Conservation (phyloP, 2,888 invertebrate species). For the Tridacna crocea region DNA sequence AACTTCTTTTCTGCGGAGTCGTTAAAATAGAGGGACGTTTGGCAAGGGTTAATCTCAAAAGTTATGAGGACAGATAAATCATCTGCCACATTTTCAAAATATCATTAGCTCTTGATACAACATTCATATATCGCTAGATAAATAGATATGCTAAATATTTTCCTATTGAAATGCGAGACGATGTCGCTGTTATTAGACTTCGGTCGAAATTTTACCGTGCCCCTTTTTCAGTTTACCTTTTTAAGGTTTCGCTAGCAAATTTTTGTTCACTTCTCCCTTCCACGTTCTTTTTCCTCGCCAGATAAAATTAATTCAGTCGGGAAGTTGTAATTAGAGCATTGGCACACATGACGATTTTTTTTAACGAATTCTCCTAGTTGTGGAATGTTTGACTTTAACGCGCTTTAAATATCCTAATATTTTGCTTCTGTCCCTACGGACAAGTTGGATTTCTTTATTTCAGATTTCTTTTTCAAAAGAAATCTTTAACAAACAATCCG, state of each 20-base stretch:
- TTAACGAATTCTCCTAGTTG: no score
- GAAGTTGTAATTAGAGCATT: no score
- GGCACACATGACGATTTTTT: no score
- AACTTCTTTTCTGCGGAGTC: neutral
- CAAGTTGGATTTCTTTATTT: no score
- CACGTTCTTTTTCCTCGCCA: no score
- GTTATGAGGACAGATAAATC: constrained; percentile 18
- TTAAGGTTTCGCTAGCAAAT: neutral
- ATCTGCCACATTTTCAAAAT: constrained; percentile 23
- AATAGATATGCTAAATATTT: constrained; percentile 31
- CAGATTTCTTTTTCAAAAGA: no score
- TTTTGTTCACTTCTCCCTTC: no score
- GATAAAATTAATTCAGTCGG: no score
- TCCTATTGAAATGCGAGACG: constrained; percentile 23
- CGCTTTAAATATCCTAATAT: no score
- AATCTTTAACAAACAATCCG: no score
- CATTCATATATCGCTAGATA: constrained; percentile 33
- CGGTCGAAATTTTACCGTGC: constrained; percentile 5
- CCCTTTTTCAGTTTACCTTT: neutral
- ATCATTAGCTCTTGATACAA: constrained; percentile 25
- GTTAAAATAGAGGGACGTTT: neutral
- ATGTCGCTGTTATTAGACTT: neutral
- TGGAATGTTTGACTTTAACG: no score
- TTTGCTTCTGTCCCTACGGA: no score
- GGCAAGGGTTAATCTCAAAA: neutral